Evolutionary conservation across 2,113 vertebrate species (phyloP), one percentile per base, ranked within the genome.

Genomic region (Malurus alboscapulatus): DNA sequence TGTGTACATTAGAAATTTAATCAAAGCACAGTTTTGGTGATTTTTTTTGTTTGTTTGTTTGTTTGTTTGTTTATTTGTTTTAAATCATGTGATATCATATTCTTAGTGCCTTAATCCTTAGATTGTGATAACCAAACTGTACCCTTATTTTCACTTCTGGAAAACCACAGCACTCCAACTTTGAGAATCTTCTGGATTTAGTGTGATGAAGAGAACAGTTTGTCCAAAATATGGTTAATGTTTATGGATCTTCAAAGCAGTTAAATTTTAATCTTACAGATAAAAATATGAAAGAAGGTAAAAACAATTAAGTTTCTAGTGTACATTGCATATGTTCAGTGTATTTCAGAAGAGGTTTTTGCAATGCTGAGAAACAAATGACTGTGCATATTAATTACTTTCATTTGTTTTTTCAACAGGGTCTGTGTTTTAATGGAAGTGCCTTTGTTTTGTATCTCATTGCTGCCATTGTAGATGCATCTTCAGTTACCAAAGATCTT

Each of bases 371-470:
- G 62, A 58, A 71, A 76, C 20, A 63, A 76, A 74, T 51, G 19
- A 17, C 38, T 36, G 12, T 69, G 21, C 7, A 10, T 76, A 40
- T 77, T 65, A 69, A 84, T 58, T 29, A 36, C 3, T 4, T 20
- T 7, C 2, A 2, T 51, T 88, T 89, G 71, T 3, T 73, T 91
- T 69, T 88, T 66, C 53, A 36, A 66, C 95, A 99, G 99, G 98
- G 97, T 10, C 93, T 99, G 65, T 98, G 98, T 90, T 98, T 99
- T 81, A 98, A 99, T n/a, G 97, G 98, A 68, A 98, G 98, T 78
- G 98, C 98, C 73, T 97, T 98, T 44, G 14, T 97, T 92, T 93
- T 99, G 53, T 99, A 99, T 96, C 97, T 99, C 96, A 98, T 98
- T n/a, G 97, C 98, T 36, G 98, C 98, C 42, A 94, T 98, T 20